These are phyloP conservation scores for Folsomia manolachei DNA, from an alignment of 2,888 invertebrate genomes.

Conservation along the genomic window DNA sequence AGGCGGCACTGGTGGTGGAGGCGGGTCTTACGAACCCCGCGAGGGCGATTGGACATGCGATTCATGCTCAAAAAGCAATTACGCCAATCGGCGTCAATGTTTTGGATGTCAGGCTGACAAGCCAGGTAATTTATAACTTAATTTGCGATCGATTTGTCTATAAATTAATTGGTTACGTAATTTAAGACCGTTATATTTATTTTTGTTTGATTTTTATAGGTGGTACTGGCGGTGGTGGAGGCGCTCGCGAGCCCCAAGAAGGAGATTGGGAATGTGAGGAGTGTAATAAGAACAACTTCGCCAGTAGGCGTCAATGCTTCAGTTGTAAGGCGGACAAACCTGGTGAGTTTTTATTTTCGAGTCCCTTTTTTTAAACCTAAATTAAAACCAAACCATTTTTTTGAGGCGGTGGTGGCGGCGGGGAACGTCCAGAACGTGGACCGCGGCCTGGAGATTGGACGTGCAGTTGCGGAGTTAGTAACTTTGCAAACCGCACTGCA, in stretches of 20 bases:
- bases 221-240: neutral
- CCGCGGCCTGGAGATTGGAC: no score
- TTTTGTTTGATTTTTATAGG: neutral
- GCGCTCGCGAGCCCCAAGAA: neutral
- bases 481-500: neutral
- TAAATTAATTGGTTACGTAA: neutral
- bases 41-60: slow-evolving; percentile 54
- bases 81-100: neutral
- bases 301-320: slow-evolving; percentile 22
- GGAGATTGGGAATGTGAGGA: slow-evolving; percentile 31
- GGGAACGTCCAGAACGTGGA: neutral
- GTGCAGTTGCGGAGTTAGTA: neutral
- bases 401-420: neutral
- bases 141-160: neutral
- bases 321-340: neutral
- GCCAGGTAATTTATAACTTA: neutral
- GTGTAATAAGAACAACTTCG: slow-evolving; percentile 52
- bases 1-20: slow-evolving; percentile 52
- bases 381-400: neutral
- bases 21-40: slow-evolving; percentile 54
- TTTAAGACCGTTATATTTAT: neutral
- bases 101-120: neutral
- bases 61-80: neutral
- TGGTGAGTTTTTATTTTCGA: neutral
- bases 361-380: neutral